These are phyloP conservation scores for Trichonephila clavata DNA, from an alignment of 1,140 invertebrate species.

Conservation along the genomic window DNA sequence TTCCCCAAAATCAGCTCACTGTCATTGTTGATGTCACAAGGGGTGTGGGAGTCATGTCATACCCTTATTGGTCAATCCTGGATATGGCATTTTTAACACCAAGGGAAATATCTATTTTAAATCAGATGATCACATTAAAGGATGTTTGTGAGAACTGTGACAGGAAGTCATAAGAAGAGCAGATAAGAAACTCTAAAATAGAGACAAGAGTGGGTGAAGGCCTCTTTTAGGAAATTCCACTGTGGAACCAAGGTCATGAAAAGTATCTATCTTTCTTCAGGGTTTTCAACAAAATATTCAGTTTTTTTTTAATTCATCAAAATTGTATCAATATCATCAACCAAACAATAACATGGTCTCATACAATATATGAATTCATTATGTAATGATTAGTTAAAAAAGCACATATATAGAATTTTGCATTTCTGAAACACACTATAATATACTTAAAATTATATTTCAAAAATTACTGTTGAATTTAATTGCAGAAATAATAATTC, in stretches of 20 bases:
- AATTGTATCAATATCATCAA: no score
- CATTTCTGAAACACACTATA: no score
- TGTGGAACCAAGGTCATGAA: constrained; percentile 37
- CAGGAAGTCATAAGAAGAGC: constrained; percentile 57
- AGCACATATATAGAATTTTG: no score
- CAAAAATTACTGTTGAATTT: no score
- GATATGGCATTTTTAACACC: constrained; percentile 10
- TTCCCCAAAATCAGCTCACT: background rate
- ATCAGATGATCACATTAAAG: constrained; percentile 5
- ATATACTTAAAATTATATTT: no score
- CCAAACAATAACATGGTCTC: no score
- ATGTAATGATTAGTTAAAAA: no score
- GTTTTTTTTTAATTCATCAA: no score
- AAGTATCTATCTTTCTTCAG: background rate
- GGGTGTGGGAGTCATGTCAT: constrained; percentile 12
- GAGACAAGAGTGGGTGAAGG: constrained; percentile 44
- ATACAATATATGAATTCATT: no score
- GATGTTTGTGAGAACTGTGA: constrained; percentile 66
- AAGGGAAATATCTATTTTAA: constrained; percentile 59
- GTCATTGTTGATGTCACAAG: constrained; percentile 7
- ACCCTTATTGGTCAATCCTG: constrained; percentile 34
- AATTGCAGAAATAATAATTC: no score
- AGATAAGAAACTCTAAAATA: constrained; percentile 51
- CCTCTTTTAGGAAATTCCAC: constrained; percentile 49
- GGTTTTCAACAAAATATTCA: background rate